Conservation (phyloP, 2,797 vertebrate species). For the Rhinophrynus dorsalis region DNA sequence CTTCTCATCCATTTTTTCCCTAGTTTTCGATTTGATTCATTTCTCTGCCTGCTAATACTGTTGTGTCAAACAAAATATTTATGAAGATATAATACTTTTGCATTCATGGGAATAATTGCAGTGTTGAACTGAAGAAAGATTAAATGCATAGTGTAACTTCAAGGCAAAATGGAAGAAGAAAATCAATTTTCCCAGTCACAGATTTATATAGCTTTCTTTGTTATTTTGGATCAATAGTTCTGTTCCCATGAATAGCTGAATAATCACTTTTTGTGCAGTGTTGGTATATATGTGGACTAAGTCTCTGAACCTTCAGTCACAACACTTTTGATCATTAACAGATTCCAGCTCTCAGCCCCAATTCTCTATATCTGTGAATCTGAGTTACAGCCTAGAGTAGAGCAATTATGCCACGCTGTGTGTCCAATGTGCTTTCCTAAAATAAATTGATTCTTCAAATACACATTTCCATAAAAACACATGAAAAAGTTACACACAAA, state of each 20-base stretch:
- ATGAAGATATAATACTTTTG: slow-evolving; percentile 32
- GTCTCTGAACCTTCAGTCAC: slow-evolving; percentile 59
- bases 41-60: neutral
- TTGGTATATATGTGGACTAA: slow-evolving; percentile 70
- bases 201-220: slow-evolving; percentile 57
- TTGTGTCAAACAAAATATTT: slow-evolving; percentile 2
- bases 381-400: slow-evolving; percentile 53
- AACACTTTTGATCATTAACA: slow-evolving; percentile 58
- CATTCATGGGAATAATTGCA: slow-evolving; percentile 33
- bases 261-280: slow-evolving; percentile 78
- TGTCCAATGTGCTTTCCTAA: slow-evolving; percentile 34
- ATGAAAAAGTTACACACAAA: slow-evolving; percentile 32
- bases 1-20: neutral
- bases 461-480: slow-evolving; percentile 49
- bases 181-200: slow-evolving; percentile 76
- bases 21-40: neutral
- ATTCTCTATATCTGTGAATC: slow-evolving; percentile 49
- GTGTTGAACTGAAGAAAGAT: slow-evolving; percentile 42
- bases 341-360: slow-evolving; percentile 55
- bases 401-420: slow-evolving; percentile 54
- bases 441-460: slow-evolving; percentile 55
- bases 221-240: slow-evolving; percentile 76
- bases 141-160: slow-evolving; percentile 43
- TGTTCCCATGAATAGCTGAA: slow-evolving; percentile 81
- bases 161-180: slow-evolving; percentile 52